Base-by-base conservation (phyloP, 2,888 invertebrate species). In the Pyrgus malvae region DNA sequence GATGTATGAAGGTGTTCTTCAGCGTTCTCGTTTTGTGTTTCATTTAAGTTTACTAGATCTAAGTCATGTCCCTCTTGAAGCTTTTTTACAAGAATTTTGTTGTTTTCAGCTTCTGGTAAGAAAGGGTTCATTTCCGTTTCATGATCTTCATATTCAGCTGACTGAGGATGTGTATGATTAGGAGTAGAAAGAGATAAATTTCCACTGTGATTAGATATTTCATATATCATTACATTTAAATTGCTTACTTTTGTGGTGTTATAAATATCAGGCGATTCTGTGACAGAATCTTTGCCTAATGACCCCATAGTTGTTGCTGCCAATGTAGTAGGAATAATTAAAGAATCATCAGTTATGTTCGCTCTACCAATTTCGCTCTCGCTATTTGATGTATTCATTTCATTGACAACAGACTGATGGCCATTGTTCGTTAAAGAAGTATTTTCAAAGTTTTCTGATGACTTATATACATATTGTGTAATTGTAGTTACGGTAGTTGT, bases 111-210 rank as follows among this genome's bases (percentile, higher is more conserved):
- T 68, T 93, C 94, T 5, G 94, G 93, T 64, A 94, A 77, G 68
- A 93, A 94, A 3, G 94, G 94, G 57, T 93, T 93, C 93, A 93
- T 93, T 65, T 92, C 92, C 38, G 92, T 91, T 67, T 81, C 83
- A 58, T 87, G 87, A 51, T 88, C 87, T 44, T 80, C 85, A 41
- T 83, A 81, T 61, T 86, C 84, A 1, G 78, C 61, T 3, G 80
- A 75, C 48, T 80, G 81, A 3, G 74, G 51, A 62, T 69, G 75
- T 19, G 67, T 58, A 40, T 77, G 60, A 63, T 80, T 83, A 40
- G 69, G 58, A 33, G 67, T 58, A 42, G 66, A 46, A 29, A 70
- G 63, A 3, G 81, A 72, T 57, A 70, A 70, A 58, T 78, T 86
- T 57, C 63, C 65, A 48, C 59, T 73, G 50, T 75, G 78, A 68